Conservation (phyloP, 1,140 invertebrate genomes). For the Cotesia vestalis region DNA sequence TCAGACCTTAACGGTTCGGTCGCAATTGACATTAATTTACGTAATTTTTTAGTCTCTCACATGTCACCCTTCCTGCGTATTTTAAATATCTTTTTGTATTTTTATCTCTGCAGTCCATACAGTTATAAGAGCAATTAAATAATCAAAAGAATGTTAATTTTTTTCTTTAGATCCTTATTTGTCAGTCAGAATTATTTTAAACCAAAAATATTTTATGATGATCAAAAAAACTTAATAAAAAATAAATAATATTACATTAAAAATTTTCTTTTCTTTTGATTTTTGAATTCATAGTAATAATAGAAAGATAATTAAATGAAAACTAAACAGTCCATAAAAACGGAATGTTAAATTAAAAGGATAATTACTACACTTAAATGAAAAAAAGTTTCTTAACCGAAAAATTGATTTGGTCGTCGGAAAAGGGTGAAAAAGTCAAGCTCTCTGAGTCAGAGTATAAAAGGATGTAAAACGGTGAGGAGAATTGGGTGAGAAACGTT, state of each 20-base stretch:
- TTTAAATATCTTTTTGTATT: slow-evolving; percentile 4
- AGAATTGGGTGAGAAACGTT: slow-evolving; percentile 4
- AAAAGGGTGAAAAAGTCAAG: slow-evolving; percentile 7
- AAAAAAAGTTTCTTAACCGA: neutral
- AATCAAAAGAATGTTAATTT: too few relatives aligned
- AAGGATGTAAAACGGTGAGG: neutral
- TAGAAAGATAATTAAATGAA: too few relatives aligned
- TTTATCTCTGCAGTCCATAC: neutral
- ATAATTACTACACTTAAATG: too few relatives aligned
- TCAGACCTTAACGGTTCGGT: slow-evolving; percentile 36
- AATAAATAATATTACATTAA: too few relatives aligned
- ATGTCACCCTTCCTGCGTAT: slow-evolving; percentile 33
- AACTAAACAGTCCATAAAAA: too few relatives aligned
- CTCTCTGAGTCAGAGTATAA: neutral
- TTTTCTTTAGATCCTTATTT: too few relatives aligned
- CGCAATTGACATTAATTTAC: slow-evolving; percentile 48
- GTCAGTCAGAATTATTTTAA: too few relatives aligned
- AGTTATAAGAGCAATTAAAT: neutral
- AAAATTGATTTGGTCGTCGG: neutral
- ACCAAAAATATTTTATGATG: too few relatives aligned
- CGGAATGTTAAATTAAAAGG: too few relatives aligned
- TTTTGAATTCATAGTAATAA: too few relatives aligned
- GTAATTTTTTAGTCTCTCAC: slow-evolving; percentile 42
- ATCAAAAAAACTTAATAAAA: too few relatives aligned
- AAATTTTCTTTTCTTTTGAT: too few relatives aligned